phyloP scores from a whole-genome alignment of 1,140 invertebrate species.

The Drosophila equinoxialis region DNA sequence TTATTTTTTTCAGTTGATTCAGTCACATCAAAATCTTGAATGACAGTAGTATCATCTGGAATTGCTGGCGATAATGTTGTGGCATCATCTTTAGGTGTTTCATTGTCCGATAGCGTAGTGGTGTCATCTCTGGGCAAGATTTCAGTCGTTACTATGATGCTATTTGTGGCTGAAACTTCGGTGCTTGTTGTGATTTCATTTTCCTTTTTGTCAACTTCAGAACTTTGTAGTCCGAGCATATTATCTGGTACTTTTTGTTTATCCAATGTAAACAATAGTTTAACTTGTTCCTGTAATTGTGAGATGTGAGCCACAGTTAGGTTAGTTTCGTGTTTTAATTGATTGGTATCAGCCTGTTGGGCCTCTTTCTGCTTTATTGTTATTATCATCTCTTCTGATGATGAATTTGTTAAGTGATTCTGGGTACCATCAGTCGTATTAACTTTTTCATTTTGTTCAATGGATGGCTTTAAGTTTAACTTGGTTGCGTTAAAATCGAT shows the following conservation, averaged over 20 bases:
- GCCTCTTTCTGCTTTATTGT: neutral
- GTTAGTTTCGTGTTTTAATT: neutral
- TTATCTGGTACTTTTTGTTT: neutral
- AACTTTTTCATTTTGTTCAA: neutral
- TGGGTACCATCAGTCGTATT: too few species aligned
- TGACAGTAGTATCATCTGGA: neutral
- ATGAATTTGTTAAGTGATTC: neutral
- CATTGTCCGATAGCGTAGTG: neutral
- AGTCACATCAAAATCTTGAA: too few species aligned
- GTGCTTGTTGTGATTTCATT: neutral
- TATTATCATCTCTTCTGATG: neutral
- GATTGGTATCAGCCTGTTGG: neutral
- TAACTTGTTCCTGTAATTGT: neutral
- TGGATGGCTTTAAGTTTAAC: too few species aligned
- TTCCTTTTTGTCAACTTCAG: neutral
- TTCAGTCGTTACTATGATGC: neutral
- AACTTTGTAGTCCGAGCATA: neutral
- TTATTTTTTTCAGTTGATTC: neutral
- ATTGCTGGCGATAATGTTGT: neutral
- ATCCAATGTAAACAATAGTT: neutral
- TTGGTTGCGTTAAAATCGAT: neutral
- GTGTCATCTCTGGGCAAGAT: neutral
- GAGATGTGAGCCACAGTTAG: neutral
- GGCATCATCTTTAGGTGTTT: neutral
- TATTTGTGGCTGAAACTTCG: neutral